phyloP scores from a whole-genome alignment of 2,113 vertebrate genomes.

The Sus scrofa region T2T-Sscrofa CM000828.6:64409001-64409500 shows the following conservation, averaged over 20 bases:
- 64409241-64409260: not conserved
- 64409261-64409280: not conserved
- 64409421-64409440: not conserved
- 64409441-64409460: not conserved
- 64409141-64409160: not conserved
- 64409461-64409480: not conserved
- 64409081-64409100: not conserved
- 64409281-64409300: not conserved
- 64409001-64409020: fast-evolving
- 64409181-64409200: not conserved
- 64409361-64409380: not conserved
- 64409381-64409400: not conserved
- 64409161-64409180: not conserved
- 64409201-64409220: not conserved
- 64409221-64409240: not conserved
- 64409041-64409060: not conserved
- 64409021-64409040: not conserved
- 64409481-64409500: not conserved
- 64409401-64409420: not conserved
- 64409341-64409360: not conserved
- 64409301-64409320: not conserved
- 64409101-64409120: not conserved
- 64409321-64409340: not conserved
- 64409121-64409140: not conserved
- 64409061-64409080: not conserved